A percentile compares a stretch with the other conserved stretches of the same genome.
phyloP scores from a whole-genome alignment of 1,140 invertebrate genomes.

The Calephelis virginiensis region DNA sequence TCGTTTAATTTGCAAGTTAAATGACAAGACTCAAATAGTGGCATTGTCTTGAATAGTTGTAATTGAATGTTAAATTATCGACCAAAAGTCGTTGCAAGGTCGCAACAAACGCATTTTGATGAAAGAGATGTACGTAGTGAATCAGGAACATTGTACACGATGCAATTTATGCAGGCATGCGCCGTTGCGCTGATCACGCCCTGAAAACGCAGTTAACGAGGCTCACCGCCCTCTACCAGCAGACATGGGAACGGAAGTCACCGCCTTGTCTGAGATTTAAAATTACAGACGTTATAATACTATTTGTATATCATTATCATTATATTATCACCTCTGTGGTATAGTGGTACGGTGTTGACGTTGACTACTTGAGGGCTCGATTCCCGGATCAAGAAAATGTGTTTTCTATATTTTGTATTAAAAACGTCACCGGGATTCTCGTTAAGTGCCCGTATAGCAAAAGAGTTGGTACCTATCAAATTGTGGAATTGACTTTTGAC shows the following conservation, averaged over 20 bases:
- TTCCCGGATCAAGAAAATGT: too few species aligned
- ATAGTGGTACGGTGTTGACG: too few species aligned
- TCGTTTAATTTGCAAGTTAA: slow-evolving; percentile 72
- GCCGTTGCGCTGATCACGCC: slow-evolving; percentile 70
- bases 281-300: slow-evolving; percentile 28
- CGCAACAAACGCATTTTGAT: slow-evolving; percentile 33
- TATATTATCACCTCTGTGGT: too few species aligned
- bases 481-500: too few species aligned
- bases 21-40: slow-evolving; percentile 53
- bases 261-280: slow-evolving; percentile 40
- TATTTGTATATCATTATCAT: too few species aligned
- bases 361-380: too few species aligned
- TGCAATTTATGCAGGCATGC: slow-evolving; percentile 74
- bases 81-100: slow-evolving; percentile 52
- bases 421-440: too few species aligned
- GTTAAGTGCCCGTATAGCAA: too few species aligned
- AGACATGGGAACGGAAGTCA: slow-evolving; percentile 63
- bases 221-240: slow-evolving; percentile 46
- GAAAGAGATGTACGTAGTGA: slow-evolving; percentile 47
- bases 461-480: too few species aligned
- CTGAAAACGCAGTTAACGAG: slow-evolving; percentile 68
- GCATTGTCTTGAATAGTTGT: slow-evolving; percentile 53
- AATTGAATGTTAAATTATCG: slow-evolving; percentile 36
- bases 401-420: too few species aligned
- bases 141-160: slow-evolving; percentile 46